Evolutionary conservation across 2,797 vertebrate species (phyloP), one percentile per base, ranked within the genome.

Genomic region (Sebastes diaconus): DNA sequence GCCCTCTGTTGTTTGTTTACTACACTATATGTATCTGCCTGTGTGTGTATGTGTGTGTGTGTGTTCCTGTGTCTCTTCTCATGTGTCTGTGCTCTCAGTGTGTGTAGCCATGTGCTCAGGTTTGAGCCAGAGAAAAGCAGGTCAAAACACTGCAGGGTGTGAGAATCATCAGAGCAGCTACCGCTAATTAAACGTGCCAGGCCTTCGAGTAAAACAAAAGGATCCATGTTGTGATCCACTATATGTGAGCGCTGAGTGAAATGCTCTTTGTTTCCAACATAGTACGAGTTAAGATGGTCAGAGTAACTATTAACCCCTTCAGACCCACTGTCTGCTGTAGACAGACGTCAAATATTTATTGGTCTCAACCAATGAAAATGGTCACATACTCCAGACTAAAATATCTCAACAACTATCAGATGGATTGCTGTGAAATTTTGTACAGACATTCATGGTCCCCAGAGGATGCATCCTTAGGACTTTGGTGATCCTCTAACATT

Each of bases 121-220:
- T 83, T 81, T 74, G 83, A 90, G 83, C 83, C 88, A 91, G 58
- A 84, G 68, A 89, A 91, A 94, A 93, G 79, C 90, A 90, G 93
- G 93, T 92, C 91, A 93, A 77, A 93, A 68, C 90, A 81, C 91
- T 34, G 71, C 83, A 72, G 90, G 90, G 75, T 89, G 85, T 65
- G 75, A 88, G 79, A 83, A 85, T 88, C 84, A 90, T 92, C 87
- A 88, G 83, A 80, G 50, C 20, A 63, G 75, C 80, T 79, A 3
- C 75, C 14, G 72, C 87, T 93, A 93, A 93, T 93, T 90, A 90
- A 90, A 89, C 13, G 30, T 83, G 81, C 72, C 86, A 77, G 75
- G 30, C 76, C 75, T 84, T 79, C 22, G 18, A 81, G 58, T 75
- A 25, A 84, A 86, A 86, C 75, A 79, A 79, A 70, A 84, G 36